These are phyloP conservation scores for Phalacrocorax brasilianus DNA, from an alignment of 2,113 vertebrate genomes.

Conservation along the genomic window DNA sequence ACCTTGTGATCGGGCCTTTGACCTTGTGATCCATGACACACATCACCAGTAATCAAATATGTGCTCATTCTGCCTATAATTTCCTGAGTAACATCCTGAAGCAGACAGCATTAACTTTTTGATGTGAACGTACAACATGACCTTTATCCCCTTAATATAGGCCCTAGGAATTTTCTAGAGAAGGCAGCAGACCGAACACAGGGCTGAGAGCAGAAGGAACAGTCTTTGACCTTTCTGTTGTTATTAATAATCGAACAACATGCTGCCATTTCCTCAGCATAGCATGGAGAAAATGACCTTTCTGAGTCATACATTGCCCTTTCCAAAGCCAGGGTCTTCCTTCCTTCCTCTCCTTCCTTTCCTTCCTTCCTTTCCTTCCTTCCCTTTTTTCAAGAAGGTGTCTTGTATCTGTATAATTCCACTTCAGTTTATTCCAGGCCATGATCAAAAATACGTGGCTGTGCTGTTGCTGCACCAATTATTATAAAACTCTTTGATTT, in stretches of 20 bases:
- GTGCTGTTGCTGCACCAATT: background rate
- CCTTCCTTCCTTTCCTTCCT: background rate
- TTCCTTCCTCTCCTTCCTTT: too few relatives aligned
- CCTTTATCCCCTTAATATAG: background rate
- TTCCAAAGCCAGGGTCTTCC: background rate
- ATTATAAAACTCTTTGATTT: background rate
- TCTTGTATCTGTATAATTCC: background rate
- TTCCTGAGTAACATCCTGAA: background rate
- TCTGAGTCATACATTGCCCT: background rate
- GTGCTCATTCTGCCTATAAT: background rate
- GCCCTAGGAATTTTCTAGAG: background rate
- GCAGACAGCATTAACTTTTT: background rate
- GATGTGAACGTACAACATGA: background rate
- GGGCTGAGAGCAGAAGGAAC: background rate
- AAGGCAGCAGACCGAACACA: background rate
- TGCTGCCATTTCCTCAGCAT: background rate
- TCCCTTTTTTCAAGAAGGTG: background rate
- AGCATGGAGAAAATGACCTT: background rate
- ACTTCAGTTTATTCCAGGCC: background rate
- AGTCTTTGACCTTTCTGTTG: background rate
- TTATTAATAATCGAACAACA: constrained; percentile 2
- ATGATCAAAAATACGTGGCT: background rate
- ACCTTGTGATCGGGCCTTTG: background rate
- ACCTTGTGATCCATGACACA: background rate
- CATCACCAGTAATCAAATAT: background rate